These are phyloP conservation scores for Horisme vitalbata DNA, from an alignment of 2,888 invertebrate species.

Conservation along the genomic window DNA sequence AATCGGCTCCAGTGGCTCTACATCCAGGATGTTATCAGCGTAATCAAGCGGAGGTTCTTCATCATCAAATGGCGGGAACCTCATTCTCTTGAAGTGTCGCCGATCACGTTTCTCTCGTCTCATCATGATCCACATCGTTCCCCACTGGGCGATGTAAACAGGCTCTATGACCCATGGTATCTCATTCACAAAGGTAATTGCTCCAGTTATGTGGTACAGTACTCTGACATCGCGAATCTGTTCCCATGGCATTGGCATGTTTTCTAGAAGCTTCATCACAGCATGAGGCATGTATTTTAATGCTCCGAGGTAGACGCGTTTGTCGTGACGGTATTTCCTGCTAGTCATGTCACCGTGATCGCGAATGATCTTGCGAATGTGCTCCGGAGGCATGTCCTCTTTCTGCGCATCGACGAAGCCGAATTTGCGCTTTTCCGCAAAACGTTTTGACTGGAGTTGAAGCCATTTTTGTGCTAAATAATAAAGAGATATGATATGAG, in stretches of 20 bases:
- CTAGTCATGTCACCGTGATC: slow-evolving; percentile 99
- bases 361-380: slow-evolving; percentile 98
- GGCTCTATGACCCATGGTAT: slow-evolving; percentile 99
- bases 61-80: slow-evolving; percentile 99
- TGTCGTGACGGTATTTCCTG: slow-evolving; percentile 98
- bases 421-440: slow-evolving; percentile 98
- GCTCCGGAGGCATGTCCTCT: slow-evolving; percentile 99
- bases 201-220: slow-evolving; percentile 99
- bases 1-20: slow-evolving; percentile 99
- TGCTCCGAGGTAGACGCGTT: slow-evolving; percentile 98
- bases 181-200: slow-evolving; percentile 99
- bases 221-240: slow-evolving; percentile 99
- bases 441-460: slow-evolving; percentile 98
- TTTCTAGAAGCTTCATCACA: slow-evolving; percentile 98
- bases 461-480: slow-evolving; percentile 96
- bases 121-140: slow-evolving; percentile 99
- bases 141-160: slow-evolving; percentile 99
- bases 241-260: slow-evolving; percentile 99
- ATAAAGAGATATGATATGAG: too few species aligned
- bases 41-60: slow-evolving; percentile 99
- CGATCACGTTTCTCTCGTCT: slow-evolving; percentile 98
- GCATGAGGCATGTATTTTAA: slow-evolving; percentile 99
- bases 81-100: slow-evolving; percentile 99
- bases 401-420: slow-evolving; percentile 99
- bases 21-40: slow-evolving; percentile 99